phyloP scores from a whole-genome alignment of 2,797 vertebrate species.

The Carduelis carduelis region DNA sequence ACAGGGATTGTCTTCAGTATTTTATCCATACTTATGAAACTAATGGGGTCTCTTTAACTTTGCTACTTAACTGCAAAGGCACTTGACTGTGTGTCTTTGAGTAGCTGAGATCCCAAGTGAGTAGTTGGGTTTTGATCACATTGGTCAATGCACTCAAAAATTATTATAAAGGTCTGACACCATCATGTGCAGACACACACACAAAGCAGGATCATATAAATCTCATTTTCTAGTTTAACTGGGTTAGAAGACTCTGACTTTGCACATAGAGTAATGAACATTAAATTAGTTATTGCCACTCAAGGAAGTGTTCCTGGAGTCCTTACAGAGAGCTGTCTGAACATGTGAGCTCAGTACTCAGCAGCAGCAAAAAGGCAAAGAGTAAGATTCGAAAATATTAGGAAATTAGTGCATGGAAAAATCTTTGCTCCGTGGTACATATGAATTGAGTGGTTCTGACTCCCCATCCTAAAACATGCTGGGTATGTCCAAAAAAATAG shows the following conservation, averaged over 20 bases:
- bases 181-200: not conserved
- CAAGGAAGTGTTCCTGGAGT: not conserved
- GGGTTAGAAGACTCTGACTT: not conserved
- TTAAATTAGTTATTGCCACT: not conserved
- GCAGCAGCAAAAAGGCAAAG: not conserved
- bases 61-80: not conserved
- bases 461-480: not conserved
- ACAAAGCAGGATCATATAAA: not conserved
- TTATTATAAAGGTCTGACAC: not conserved
- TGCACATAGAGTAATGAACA: not conserved
- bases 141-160: not conserved
- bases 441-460: not conserved
- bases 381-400: not conserved
- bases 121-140: not conserved
- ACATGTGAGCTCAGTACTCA: not conserved
- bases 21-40: not conserved
- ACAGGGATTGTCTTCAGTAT: not conserved
- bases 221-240: slow-evolving; percentile 7
- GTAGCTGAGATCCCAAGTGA: not conserved
- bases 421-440: not conserved
- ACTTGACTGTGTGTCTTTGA: not conserved
- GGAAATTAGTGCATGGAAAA: not conserved
- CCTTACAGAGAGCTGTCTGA: not conserved
- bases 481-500: not conserved
- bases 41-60: not conserved